Evolutionary conservation across 2,888 invertebrate species (phyloP), one percentile per base, ranked within the genome.

Genomic region (Altica lythri): DNA sequence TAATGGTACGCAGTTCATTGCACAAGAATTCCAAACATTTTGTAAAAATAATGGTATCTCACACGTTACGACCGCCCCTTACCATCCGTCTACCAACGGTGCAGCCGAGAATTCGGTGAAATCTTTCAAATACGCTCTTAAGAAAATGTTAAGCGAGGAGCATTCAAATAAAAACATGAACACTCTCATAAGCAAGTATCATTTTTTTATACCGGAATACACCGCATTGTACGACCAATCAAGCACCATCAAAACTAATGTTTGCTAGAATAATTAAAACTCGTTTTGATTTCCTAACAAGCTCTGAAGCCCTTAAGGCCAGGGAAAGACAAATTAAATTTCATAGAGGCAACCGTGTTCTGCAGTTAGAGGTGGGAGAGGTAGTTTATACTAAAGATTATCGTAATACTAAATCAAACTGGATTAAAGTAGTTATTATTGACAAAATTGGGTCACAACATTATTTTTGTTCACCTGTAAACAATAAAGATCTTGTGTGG

Each of bases 1-100:
- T 49, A 69, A 67, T 51, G 62, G 64, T 13, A 29, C 64, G 1
- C 64, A 63, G 16, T 60, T 68, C 42, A 51, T 42, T 5, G 62
- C 68, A 12, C 53, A 50, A 9, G 60, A 60, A 53, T 67, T 67
- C 45, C 37, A 60, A 52, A 30, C 40, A 34, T 66, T 66, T 59
- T 64, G 61, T 35, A 18, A 42, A 25, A 47, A 51, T 19, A 57
- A 61, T 44, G 62, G 64, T 1, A 64, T 68, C 16, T 47, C 47
- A 13, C 63, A 65, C 42, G 35, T 64, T 6, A 62, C 52, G 5
- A 60, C 60, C n/a, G 52, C 65, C 10, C 56, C 56, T 5, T 35
- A 44, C 25, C 57, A 60, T 43, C 57, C 51, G 2, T n/a, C n/a
- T n/a, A n/a, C n/a, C n/a, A n/a, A n/a, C n/a, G n/a, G n/a, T n/a